Conservation (phyloP, 1,140 invertebrate genomes). For the Zaprionus davidi region DNA sequence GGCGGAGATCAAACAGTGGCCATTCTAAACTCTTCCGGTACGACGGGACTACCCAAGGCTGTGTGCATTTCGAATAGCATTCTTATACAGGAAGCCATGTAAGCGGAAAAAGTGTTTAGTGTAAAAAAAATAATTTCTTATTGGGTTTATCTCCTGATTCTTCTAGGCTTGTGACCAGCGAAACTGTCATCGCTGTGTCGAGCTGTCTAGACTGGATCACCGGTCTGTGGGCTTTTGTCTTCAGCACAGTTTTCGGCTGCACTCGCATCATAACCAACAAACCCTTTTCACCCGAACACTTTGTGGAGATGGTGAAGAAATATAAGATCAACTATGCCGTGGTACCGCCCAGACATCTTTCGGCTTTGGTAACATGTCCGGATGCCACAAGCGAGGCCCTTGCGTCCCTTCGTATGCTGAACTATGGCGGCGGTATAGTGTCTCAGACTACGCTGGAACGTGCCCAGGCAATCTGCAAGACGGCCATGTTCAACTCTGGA, state of each 20-base stretch:
- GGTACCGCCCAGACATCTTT: constrained; percentile 54
- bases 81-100: constrained; percentile 63
- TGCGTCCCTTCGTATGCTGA: constrained; percentile 49
- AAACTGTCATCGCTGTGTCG: constrained; percentile 57
- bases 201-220: constrained; percentile 78
- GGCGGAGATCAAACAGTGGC: constrained; percentile 71
- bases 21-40: constrained; percentile 88
- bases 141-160: neutral
- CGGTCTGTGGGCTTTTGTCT: constrained; percentile 60
- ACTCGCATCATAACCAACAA: constrained; percentile 70
- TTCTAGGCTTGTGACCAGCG: constrained; percentile 54
- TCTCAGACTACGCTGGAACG: constrained; percentile 44
- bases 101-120: neutral
- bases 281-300: constrained; percentile 57
- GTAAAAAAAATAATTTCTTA: neutral
- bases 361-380: constrained; percentile 51
- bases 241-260: constrained; percentile 54
- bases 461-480: constrained; percentile 56
- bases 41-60: constrained; percentile 92
- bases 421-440: constrained; percentile 59
- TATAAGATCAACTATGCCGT: constrained; percentile 70
- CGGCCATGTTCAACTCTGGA: constrained; percentile 54
- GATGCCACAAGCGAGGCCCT: constrained; percentile 53
- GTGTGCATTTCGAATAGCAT: constrained; percentile 88
- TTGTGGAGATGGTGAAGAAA: constrained; percentile 65